Base-by-base conservation (phyloP, 2,113 vertebrate species). In the Poeciliopsis prolifica region DNA sequence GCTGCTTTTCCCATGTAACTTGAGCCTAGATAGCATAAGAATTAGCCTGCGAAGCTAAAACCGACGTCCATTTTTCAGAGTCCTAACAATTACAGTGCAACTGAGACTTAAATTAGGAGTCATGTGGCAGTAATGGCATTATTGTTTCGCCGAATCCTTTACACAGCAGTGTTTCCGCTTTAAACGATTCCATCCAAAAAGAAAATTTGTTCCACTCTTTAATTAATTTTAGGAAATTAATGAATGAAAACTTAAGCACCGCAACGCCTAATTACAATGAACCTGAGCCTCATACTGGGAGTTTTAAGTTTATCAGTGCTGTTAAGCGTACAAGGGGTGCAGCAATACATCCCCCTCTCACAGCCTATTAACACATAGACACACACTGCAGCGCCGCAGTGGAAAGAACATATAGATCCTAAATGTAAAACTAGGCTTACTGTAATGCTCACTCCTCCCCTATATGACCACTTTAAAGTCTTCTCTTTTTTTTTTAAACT, bases 171-270 rank as follows among this genome's bases (percentile, higher is more conserved):
- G 66, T 24, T 19, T 68, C 30, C 31, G 28, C 66, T 68, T 51
- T 51, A 48, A 44, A 67, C 9, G 14, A 67, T 7, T 29, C 65
- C 17, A 9, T 66, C 40, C 15, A 67, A 67, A 44, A 67, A 29
- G 51, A 5, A 29, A 30, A 68, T 19, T 19, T 42, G 9, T 5
- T 7, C 40, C 44, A 24, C 22, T 68, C 42, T 24, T 22, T 51
- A 68, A 51, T 68, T 22, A 51, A 51, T 29, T 68, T 48, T 30
- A 10, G 22, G 19, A 22, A 68, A 68, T 68, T 68, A 29, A 68
- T 68, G 42, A 68, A 51, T 28, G 22, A 68, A 68, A 29, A 42
- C 3, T 19, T 51, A 42, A 22, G 15, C 37, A 29, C 40, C 63
- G 40, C 28, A 26, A 28, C 15, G 30, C 29, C 33, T 51, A 33